Evolutionary conservation across 2,797 vertebrate genomes (phyloP).

Genomic region (Sebastes paucispinis): DNA sequence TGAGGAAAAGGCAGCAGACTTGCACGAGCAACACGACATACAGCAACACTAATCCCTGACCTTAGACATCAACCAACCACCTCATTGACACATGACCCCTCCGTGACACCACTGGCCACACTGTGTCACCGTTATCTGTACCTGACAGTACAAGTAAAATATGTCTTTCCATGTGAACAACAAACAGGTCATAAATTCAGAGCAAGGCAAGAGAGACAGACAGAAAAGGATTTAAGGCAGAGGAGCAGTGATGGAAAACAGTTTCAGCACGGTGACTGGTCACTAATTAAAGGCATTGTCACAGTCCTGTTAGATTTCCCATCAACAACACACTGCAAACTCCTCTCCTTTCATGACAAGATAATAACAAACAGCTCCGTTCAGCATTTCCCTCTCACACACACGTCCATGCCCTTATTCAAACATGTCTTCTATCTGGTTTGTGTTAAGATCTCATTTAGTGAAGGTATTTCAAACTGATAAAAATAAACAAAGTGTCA

Average conservation of each 20-base stretch:
- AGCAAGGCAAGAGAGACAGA: not conserved
- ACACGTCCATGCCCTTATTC: not conserved
- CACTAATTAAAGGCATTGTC: constrained; percentile 61
- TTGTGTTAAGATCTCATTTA: not conserved
- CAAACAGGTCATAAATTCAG: not conserved
- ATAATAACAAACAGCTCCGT: constrained; percentile 56
- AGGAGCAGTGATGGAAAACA: constrained; percentile 20
- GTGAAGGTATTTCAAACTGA: constrained; percentile 7
- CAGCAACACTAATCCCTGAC: not conserved
- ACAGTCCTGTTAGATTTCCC: constrained; percentile 50
- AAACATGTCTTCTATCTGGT: not conserved
- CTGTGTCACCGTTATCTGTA: not conserved
- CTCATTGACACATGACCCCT: not conserved
- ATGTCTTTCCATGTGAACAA: not conserved
- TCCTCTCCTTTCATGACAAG: constrained; percentile 45
- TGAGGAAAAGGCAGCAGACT: not conserved
- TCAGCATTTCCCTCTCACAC: constrained; percentile 19
- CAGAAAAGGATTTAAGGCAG: not conserved
- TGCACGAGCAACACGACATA: constrained; percentile 1
- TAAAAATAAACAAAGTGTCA: constrained; percentile 19
- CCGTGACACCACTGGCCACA: not conserved
- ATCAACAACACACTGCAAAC: constrained; percentile 28
- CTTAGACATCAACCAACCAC: not conserved
- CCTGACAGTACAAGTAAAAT: not conserved
- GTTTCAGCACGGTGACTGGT: constrained; percentile 13